phyloP scores from a whole-genome alignment of 2,113 vertebrate species.

The Sprattus sprattus region DNA sequence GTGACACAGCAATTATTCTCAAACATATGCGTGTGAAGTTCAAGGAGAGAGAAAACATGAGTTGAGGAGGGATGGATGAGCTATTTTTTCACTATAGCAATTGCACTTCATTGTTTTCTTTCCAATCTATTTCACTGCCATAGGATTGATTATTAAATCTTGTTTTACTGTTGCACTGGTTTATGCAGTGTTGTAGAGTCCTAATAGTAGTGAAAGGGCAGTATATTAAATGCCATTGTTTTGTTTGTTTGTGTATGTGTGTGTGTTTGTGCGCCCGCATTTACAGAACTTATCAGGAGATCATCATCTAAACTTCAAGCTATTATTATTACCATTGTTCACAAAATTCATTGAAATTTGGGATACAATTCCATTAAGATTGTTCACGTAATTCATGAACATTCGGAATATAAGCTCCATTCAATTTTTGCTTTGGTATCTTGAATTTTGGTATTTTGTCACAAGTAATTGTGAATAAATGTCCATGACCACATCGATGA shows the following conservation, averaged over 20 bases:
- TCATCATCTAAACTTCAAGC: no score
- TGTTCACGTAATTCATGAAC: no score
- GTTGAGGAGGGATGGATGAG: neutral
- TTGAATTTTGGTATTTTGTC: neutral
- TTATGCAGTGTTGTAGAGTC: neutral
- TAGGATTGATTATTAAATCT: neutral
- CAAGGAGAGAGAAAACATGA: neutral
- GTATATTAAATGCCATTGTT: neutral
- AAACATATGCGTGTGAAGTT: neutral
- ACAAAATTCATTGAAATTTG: no score
- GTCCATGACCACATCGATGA: neutral
- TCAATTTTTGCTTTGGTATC: neutral
- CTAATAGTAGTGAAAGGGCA: neutral
- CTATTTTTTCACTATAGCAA: neutral
- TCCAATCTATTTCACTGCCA: neutral
- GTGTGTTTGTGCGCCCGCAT: no score
- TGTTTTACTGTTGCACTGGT: neutral
- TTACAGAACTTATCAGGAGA: no score
- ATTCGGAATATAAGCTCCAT: no score
- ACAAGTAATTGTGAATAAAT: neutral
- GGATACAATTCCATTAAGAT: no score
- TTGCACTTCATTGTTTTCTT: neutral
- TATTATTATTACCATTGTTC: no score
- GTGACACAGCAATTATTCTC: neutral
- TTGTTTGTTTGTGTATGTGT: neutral